Percentiles rank a stretch among this genome's conserved stretches.
These are phyloP conservation scores for Seladonia tumulorum DNA, from an alignment of 2,888 invertebrate genomes.

Conservation along the genomic window DNA sequence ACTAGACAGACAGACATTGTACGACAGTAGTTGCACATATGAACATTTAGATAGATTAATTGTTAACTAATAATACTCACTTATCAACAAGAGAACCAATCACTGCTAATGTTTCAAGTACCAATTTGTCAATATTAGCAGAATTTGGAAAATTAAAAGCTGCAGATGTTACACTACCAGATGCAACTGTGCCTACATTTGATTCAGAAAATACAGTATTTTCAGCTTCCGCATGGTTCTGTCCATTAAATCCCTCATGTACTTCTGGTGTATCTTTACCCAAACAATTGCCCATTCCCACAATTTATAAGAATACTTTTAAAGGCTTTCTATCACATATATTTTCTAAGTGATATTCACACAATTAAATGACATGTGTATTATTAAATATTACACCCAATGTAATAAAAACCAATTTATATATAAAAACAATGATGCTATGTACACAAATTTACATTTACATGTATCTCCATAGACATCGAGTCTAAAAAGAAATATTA, in stretches of 20 bases:
- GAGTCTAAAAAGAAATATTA: not conserved
- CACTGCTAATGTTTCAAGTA: conserved; percentile 91
- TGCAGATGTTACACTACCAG: conserved; percentile 72
- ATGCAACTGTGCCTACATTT: conserved; percentile 73
- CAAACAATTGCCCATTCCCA: conserved; percentile 91
- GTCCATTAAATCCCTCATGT: conserved; percentile 83
- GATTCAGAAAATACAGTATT: conserved; percentile 79
- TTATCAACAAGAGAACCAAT: conserved; percentile 94
- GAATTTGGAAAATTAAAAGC: conserved; percentile 83
- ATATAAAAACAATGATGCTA: conserved; percentile 14
- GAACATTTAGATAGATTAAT: conserved; percentile 5
- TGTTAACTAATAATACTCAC: conserved; percentile 85
- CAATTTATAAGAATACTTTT: conserved; percentile 63
- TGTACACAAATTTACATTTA: not conserved
- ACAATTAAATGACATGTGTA: conserved; percentile 56
- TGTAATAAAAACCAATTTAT: conserved; percentile 49
- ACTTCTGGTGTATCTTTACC: conserved; percentile 89
- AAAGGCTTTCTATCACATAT: conserved; percentile 44
- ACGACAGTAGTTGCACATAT: not conserved
- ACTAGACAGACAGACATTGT: conserved; percentile 84
- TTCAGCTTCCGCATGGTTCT: conserved; percentile 74
- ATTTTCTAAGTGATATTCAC: conserved; percentile 62
- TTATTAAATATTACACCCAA: conserved; percentile 43
- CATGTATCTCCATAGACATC: not conserved
- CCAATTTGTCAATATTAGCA: conserved; percentile 89